These are phyloP conservation scores for Leucoraja erinaceus DNA, from an alignment of 2,113 vertebrate genomes.

Conservation along the genomic window DNA sequence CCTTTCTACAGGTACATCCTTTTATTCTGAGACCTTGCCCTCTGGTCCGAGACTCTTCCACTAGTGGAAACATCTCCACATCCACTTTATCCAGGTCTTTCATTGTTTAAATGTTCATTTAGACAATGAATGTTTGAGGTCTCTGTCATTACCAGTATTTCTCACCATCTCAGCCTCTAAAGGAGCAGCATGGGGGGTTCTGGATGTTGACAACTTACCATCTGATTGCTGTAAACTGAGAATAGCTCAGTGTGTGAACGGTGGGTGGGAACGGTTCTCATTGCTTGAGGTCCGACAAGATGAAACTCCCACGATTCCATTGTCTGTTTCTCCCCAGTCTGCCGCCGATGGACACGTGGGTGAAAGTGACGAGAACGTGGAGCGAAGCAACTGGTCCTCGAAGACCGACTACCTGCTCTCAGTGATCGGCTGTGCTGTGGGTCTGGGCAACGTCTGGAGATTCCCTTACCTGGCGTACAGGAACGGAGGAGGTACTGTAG, in stretches of 20 bases:
- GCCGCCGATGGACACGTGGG: neutral
- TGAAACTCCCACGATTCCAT: neutral
- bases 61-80: no score
- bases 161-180: no score
- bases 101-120: no score
- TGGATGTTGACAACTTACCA: neutral
- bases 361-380: neutral
- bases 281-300: neutral
- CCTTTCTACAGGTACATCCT: no score
- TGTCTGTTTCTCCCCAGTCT: neutral
- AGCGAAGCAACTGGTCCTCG: neutral
- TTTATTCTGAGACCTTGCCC: no score
- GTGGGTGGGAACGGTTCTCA: neutral
- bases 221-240: neutral
- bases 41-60: no score
- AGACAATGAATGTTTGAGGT: no score
- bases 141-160: no score
- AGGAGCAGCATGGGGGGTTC: neutral
- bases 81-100: no score
- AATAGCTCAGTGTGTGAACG: neutral
- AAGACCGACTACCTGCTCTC: slow-evolving; percentile 14
- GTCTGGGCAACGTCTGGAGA: slow-evolving; percentile 3
- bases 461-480: neutral
- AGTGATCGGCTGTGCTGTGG: neutral
- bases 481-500: neutral